Percentiles rank a stretch among this genome's conserved stretches.
phyloP scores from a whole-genome alignment of 2,888 invertebrate species.

The Eretmocerus hayati region DNA sequence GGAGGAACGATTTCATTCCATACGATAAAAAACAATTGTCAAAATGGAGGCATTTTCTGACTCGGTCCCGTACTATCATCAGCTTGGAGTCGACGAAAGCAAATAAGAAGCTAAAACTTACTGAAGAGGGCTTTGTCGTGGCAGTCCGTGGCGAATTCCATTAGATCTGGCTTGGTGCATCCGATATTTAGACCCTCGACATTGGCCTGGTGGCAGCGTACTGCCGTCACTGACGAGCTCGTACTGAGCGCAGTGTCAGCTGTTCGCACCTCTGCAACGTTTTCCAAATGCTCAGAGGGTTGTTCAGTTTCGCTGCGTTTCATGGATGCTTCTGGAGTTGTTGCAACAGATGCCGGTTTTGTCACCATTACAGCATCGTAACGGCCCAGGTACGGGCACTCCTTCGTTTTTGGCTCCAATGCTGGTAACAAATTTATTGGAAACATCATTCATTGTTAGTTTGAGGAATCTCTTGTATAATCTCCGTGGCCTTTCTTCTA shows the following conservation, averaged over 20 bases:
- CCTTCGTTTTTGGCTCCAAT: slow-evolving; percentile 38
- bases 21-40: too few species aligned
- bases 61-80: too few species aligned
- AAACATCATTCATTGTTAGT: too few species aligned
- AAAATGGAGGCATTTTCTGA: too few species aligned
- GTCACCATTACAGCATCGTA: slow-evolving; percentile 39
- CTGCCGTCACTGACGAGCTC: slow-evolving; percentile 30
- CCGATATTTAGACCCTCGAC: slow-evolving; percentile 39
- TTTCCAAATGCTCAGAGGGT: slow-evolving; percentile 25
- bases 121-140: slow-evolving; percentile 38
- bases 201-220: slow-evolving; percentile 34
- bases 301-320: not conserved
- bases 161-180: slow-evolving; percentile 39
- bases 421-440: slow-evolving; percentile 28
- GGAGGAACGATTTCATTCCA: too few species aligned
- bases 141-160: slow-evolving; percentile 40
- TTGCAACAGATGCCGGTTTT: slow-evolving; percentile 17
- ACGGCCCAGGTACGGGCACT: slow-evolving; percentile 40
- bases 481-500: too few species aligned
- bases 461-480: too few species aligned
- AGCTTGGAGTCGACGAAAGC: too few species aligned
- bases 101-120: too few species aligned
- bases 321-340: not conserved
- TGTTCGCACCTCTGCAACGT: slow-evolving; percentile 34
- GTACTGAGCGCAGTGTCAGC: slow-evolving; percentile 23